Evolutionary conservation across 2,888 invertebrate genomes (phyloP).

Genomic region (Rhogogaster chlorosoma): DNA sequence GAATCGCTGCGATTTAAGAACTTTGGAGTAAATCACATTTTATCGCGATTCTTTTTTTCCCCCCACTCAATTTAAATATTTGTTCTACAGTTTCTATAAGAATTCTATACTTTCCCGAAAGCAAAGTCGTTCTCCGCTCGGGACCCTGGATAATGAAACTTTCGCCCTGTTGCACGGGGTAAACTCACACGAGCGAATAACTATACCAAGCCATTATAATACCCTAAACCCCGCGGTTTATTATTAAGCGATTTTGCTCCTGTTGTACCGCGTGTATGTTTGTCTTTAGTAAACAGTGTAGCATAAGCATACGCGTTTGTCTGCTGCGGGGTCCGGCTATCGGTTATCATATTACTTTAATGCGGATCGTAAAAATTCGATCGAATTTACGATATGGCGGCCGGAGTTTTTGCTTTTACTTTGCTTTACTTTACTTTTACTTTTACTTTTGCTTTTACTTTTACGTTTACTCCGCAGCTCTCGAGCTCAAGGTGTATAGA

Average conservation of each 20-base stretch:
- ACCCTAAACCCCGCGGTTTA: constrained; percentile 12
- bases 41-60: background rate
- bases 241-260: constrained; percentile 3
- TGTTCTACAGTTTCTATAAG: background rate
- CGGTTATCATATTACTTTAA: background rate
- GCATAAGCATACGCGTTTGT: background rate
- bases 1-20: background rate
- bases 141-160: background rate
- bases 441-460: background rate
- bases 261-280: background rate
- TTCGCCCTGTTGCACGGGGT: constrained; percentile 34
- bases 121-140: background rate
- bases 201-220: background rate
- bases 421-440: background rate
- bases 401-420: background rate
- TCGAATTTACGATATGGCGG: background rate
- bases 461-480: background rate
- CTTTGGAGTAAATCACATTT: background rate
- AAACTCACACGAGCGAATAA: background rate
- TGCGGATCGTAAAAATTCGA: background rate
- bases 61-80: background rate
- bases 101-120: background rate
- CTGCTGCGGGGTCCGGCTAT: background rate
- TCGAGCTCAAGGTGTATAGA: background rate
- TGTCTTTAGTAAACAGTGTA: background rate